Base-by-base conservation (phyloP, 1,140 invertebrate genomes). In the Cotesia glomerata region DNA sequence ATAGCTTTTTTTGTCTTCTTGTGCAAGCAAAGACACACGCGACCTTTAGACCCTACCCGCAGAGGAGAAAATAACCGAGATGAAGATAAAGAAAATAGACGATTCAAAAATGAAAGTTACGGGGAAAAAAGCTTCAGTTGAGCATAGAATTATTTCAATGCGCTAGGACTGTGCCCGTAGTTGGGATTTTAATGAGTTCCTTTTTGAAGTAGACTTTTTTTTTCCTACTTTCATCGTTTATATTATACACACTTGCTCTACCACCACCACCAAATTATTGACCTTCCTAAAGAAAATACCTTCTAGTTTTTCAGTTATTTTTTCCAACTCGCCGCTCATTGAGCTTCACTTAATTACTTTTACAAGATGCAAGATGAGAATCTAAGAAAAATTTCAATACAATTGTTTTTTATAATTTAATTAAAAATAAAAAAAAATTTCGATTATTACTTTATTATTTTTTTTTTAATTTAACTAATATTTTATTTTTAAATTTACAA, bases 181-280 rank as follows among this genome's bases (percentile, higher is more conserved):
- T 73, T 82, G 78, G 75, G 75, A 81, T 81, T 85, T 82, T 84
- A 84, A 85, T 79, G 83, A 84, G 76, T 80, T 75, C 73, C 76
- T 75, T 74, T 78, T 80, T 82, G 73, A 79, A 35, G 58, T 64
- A 52, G 61, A 49, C 34, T 49, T 45, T 66, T 39, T 39, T 18
- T 18, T 59, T 39, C 9, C 61, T 36, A 45, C 69, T 71, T 45
- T 56, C 13, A 26, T 35, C 36, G 56, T 64, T 59, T 67, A 45
- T 45, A 45, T 26, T 26, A 26, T 45, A 51, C 56, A 54, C 51
- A 45, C 51, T 72, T 73, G 52, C 51, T 54, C 70, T 58, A 9
- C 62, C 62, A 35, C 62, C 18, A 71, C 62, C 69, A 51, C 69
- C 35, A 18, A 71, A 71, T 62, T 71, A 71, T 71, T 63, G 69